phyloP scores from a whole-genome alignment of 2,888 invertebrate genomes.

The Tipula unca region DNA sequence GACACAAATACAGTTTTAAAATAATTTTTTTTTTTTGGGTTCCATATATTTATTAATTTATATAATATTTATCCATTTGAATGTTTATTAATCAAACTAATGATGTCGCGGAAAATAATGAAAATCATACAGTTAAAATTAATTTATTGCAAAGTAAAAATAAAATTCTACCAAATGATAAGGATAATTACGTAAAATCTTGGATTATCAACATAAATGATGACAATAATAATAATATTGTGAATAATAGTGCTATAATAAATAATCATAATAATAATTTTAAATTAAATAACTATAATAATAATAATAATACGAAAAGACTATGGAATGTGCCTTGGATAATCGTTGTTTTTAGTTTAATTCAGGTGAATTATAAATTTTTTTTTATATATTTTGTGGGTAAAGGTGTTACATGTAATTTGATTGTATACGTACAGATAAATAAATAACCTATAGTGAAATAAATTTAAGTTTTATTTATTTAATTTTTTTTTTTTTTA shows the following conservation, averaged over 20 bases:
- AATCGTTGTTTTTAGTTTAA: background rate
- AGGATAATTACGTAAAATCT: background rate
- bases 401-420: background rate
- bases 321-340: slow-evolving; percentile 16
- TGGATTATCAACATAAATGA: background rate
- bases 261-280: background rate
- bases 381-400: background rate
- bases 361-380: background rate
- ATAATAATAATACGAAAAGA: background rate
- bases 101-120: background rate
- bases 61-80: background rate
- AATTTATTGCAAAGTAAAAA: background rate
- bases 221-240: background rate
- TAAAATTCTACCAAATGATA: background rate
- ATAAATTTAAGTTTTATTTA: background rate
- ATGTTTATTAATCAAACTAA: background rate
- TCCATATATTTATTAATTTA: background rate
- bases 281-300: background rate
- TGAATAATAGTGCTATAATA: background rate
- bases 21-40: background rate
- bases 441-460: background rate
- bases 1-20: background rate
- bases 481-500: background rate
- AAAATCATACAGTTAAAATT: background rate
- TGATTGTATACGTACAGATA: background rate